Conservation (phyloP, 2,797 vertebrate species). For the Gallinago nigripennis region DNA sequence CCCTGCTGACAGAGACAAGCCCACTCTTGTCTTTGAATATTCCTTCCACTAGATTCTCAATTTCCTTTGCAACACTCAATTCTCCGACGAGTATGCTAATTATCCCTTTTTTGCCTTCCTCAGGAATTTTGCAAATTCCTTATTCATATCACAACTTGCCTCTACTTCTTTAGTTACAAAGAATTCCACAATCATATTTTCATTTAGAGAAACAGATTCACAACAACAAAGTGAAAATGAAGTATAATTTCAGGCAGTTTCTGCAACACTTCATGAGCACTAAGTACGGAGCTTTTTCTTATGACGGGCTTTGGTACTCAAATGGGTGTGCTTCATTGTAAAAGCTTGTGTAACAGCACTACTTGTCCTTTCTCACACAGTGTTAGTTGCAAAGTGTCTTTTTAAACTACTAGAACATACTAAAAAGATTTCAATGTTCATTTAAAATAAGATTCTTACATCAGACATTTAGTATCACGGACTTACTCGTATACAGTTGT, state of each 20-base stretch:
- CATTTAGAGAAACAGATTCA: neutral
- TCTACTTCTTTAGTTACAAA: neutral
- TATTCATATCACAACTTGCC: neutral
- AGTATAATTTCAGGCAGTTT: neutral
- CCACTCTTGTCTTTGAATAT: neutral
- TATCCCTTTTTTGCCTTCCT: neutral
- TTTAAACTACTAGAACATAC: neutral
- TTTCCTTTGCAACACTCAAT: neutral
- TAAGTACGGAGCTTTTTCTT: neutral
- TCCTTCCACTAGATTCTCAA: neutral
- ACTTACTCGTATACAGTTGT: conserved; percentile 97
- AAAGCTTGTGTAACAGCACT: neutral
- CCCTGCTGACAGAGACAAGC: neutral
- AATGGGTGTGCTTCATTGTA: neutral
- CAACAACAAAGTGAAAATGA: neutral
- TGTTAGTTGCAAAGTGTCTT: neutral
- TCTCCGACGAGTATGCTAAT: neutral
- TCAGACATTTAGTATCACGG: neutral
- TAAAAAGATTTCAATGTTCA: neutral
- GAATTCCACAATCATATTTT: neutral
- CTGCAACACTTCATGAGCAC: neutral
- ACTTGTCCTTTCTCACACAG: neutral
- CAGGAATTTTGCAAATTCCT: neutral
- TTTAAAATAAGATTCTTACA: neutral
- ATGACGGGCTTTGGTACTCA: neutral